phyloP scores from a whole-genome alignment of 2,888 invertebrate species.

The Eupithecia vulgata region DNA sequence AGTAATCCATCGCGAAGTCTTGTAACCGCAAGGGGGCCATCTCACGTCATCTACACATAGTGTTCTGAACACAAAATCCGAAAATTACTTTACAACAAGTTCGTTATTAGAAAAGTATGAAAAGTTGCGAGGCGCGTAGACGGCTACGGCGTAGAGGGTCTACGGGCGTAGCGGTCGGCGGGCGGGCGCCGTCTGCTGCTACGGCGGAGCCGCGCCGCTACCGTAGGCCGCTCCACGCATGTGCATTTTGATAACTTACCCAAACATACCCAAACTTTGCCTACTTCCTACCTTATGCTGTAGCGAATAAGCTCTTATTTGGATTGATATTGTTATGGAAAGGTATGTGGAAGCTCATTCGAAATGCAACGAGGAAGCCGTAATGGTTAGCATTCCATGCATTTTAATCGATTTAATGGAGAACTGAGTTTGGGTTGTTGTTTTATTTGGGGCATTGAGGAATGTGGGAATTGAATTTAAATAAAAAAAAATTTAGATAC shows the following conservation, averaged over 20 bases:
- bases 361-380: slow-evolving; percentile 63
- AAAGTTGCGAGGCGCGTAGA: slow-evolving; percentile 67
- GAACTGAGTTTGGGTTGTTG: slow-evolving; percentile 31
- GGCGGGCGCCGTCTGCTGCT: slow-evolving; percentile 72
- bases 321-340: slow-evolving; percentile 21
- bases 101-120: slow-evolving; percentile 70
- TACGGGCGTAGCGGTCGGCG: slow-evolving; percentile 69
- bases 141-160: slow-evolving; percentile 64
- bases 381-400: slow-evolving; percentile 67
- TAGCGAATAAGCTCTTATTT: slow-evolving; percentile 46
- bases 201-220: slow-evolving; percentile 51
- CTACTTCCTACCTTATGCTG: slow-evolving; percentile 44
- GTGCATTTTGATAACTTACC: slow-evolving; percentile 64
- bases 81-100: slow-evolving; percentile 35
- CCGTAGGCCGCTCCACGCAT: slow-evolving; percentile 72
- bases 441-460: slow-evolving; percentile 18
- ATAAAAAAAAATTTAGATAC: background rate
- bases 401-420: slow-evolving; percentile 57
- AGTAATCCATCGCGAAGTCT: slow-evolving; percentile 63
- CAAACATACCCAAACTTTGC: background rate
- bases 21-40: slow-evolving; percentile 74
- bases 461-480: slow-evolving; percentile 3
- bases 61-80: slow-evolving; percentile 30
- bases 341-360: slow-evolving; percentile 60
- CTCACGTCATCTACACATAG: slow-evolving; percentile 36